These are phyloP conservation scores for Hybognathus amarus DNA, from an alignment of 2,797 vertebrate species.

Conservation along the genomic window DNA sequence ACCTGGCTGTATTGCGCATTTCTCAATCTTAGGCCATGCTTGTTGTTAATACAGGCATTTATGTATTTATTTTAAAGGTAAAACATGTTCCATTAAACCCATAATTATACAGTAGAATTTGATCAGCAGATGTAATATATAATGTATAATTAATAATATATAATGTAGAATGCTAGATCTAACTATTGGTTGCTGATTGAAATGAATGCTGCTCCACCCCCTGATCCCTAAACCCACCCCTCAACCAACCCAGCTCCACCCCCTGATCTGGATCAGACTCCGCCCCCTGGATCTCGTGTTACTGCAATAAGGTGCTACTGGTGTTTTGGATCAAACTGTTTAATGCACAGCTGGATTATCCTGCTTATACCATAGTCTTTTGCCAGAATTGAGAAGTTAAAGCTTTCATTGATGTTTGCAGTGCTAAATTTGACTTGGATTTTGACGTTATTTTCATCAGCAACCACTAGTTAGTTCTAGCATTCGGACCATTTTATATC, in stretches of 20 bases:
- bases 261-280: too few relatives aligned
- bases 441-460: too few relatives aligned
- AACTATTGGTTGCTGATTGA: too few relatives aligned
- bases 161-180: not conserved
- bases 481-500: not conserved
- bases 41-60: not conserved
- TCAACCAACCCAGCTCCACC: too few relatives aligned
- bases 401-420: too few relatives aligned
- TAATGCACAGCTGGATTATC: not conserved
- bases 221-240: too few relatives aligned
- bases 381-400: not conserved
- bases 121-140: not conserved
- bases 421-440: not conserved
- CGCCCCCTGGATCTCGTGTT: too few relatives aligned
- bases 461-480: too few relatives aligned
- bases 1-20: not conserved
- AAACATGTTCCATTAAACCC: not conserved
- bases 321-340: not conserved
- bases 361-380: not conserved
- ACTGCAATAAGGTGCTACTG: too few relatives aligned
- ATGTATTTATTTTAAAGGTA: not conserved
- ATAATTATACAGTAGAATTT: not conserved
- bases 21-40: not conserved
- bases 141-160: not conserved
- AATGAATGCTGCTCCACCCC: not conserved